Percentiles rank a stretch among this genome's conserved stretches.
Conservation (phyloP, 2,113 vertebrate species). For the Zonotrichia leucophrys region DNA sequence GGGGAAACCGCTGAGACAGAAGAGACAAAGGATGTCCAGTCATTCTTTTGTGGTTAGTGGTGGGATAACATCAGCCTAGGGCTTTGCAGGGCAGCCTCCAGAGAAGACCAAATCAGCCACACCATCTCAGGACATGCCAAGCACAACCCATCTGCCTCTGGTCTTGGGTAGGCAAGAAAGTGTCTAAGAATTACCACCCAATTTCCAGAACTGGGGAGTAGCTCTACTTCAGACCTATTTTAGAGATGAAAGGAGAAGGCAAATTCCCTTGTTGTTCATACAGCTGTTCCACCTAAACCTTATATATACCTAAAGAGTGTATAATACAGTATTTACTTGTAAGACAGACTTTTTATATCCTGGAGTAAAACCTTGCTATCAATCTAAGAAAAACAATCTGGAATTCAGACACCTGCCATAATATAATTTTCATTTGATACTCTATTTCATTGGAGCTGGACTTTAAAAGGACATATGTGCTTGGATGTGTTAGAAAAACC, state of each 20-base stretch:
- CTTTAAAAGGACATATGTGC: background rate
- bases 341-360: background rate
- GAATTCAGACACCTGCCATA: slow-evolving; percentile 19
- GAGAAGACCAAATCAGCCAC: background rate
- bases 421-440: slow-evolving; percentile 32
- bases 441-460: slow-evolving; percentile 20
- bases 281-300: background rate
- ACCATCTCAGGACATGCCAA: background rate
- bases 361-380: background rate
- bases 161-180: background rate
- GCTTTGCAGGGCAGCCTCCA: background rate
- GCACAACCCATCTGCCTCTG: background rate
- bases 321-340: background rate
- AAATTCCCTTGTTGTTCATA: background rate
- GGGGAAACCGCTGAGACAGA: background rate
- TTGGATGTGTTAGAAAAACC: background rate
- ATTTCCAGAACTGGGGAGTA: background rate
- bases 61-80: background rate
- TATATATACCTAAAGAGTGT: background rate
- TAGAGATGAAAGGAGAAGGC: background rate
- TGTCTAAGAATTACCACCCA: background rate
- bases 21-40: background rate
- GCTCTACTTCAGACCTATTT: background rate
- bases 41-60: background rate
- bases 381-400: slow-evolving; percentile 37